Evolutionary conservation across 2,113 vertebrate genomes (phyloP).

Genomic region (Rallus limicola): DNA sequence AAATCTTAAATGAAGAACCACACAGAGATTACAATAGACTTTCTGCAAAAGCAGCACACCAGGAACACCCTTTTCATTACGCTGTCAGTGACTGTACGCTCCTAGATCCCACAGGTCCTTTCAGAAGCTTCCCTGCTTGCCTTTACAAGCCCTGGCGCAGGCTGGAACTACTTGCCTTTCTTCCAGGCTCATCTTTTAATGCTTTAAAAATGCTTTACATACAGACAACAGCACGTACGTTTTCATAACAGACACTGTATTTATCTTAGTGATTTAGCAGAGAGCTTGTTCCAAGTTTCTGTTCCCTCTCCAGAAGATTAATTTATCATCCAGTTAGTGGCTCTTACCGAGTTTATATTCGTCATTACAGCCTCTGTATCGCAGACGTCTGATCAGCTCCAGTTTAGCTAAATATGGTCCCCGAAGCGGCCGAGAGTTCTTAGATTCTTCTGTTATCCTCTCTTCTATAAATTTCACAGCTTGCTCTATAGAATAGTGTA

Average conservation of each 20-base stretch:
- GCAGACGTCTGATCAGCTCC: slow-evolving; percentile 88
- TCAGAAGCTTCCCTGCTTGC: background rate
- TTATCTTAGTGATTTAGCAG: background rate
- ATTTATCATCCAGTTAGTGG: background rate
- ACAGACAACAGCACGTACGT: rapidly evolving
- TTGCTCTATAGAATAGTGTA: slow-evolving; percentile 86
- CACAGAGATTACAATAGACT: background rate
- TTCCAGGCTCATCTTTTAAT: background rate
- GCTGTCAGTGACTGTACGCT: background rate
- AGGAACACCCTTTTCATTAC: background rate
- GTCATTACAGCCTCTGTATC: slow-evolving; percentile 81
- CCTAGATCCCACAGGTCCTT: background rate
- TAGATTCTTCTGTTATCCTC: slow-evolving; percentile 82
- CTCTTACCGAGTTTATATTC: slow-evolving; percentile 87
- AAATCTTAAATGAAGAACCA: background rate
- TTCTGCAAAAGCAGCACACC: background rate
- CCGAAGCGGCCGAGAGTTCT: slow-evolving; percentile 84
- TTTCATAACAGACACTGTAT: background rate
- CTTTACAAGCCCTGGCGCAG: background rate
- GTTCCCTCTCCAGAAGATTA: background rate
- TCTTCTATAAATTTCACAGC: slow-evolving; percentile 91
- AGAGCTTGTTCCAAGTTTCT: too few species aligned
- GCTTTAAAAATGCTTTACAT: background rate
- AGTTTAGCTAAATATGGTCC: slow-evolving; percentile 91
- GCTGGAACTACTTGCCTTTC: background rate